Base-by-base conservation (phyloP, 1,140 invertebrate species). In the Brachionus plicatilis region DNA sequence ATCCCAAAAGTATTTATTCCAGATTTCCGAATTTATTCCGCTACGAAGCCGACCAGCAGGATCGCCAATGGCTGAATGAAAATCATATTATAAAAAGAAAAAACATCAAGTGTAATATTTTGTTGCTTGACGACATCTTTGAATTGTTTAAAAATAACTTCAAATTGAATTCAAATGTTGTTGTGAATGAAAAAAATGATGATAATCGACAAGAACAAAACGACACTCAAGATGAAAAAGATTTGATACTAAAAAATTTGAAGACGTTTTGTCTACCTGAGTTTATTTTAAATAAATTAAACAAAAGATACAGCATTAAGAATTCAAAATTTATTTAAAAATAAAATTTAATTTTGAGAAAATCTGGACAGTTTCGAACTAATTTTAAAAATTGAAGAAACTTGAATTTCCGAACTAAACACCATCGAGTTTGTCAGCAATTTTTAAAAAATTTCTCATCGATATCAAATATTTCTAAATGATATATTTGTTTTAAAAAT, bases 41-140 rank as follows among this genome's bases (percentile, higher is more conserved):
- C 50, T 82, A 82, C n/a, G 79, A 60, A 29, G 79, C 79, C 7
- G 79, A 82, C 14, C 79, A 82, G 37, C 33, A 41, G 3, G 79
- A 82, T 47, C 79, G 79, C 1, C 65, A 65, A 33, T 82, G 79
- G 79, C 17, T 82, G 14, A 41, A 17, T 33, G 79, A 82, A 68
- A 82, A 68, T 43, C 29, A 68, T 5, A 60, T 82, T 24, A 60
- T 82, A 43, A 82, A 82, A 65, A 53, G 79, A 65, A 82, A 41
- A 82, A 82, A 82, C 29, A 41, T 82, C 37, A 82, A 82, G 53
- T 82, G 79, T 47, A 65, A 65, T 68, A 20, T 82, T 45, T 43
- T 82, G 41, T 45, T 82, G 11, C 43, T 82, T 24, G 65, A 82
- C n/a, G 53, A 82, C 14, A 68, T 82, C 12, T 12, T 41, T 17